These are phyloP conservation scores for Sebastes oblongus DNA, from an alignment of 2,797 vertebrate species.

Conservation along the genomic window DNA sequence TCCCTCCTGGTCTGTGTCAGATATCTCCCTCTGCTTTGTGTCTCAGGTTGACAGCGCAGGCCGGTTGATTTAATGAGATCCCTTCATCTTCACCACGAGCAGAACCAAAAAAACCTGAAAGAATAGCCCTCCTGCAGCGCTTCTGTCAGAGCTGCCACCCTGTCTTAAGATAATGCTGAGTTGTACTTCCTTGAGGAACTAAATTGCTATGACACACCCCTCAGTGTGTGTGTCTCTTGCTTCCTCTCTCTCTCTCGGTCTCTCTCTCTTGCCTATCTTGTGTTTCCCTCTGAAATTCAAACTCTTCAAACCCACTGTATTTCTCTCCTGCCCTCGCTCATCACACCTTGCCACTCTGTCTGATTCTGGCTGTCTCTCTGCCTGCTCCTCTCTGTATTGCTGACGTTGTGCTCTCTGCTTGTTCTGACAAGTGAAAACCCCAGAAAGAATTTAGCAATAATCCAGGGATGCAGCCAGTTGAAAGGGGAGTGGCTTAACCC, in stretches of 20 bases:
- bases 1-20: constrained; percentile 72
- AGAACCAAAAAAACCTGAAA: constrained; percentile 6
- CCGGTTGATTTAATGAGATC: constrained; percentile 45
- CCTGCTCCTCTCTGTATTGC: constrained; percentile 54
- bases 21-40: constrained; percentile 43
- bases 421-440: constrained; percentile 84
- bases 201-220: constrained; percentile 85
- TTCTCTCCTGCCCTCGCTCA: not conserved
- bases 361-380: constrained; percentile 23
- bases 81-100: constrained; percentile 54
- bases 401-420: constrained; percentile 80
- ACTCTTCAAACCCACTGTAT: constrained; percentile 40
- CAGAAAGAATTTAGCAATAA: constrained; percentile 84
- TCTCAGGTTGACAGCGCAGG: constrained; percentile 69
- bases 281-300: constrained; percentile 58
- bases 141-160: constrained; percentile 56
- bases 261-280: constrained; percentile 33
- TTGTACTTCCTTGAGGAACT: constrained; percentile 90
- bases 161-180: constrained; percentile 82
- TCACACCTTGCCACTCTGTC: constrained; percentile 18
- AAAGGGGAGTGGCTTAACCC: constrained; percentile 81
- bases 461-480: constrained; percentile 73
- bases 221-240: constrained; percentile 49
- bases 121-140: constrained; percentile 51
- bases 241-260: constrained; percentile 43